Percentiles rank a stretch among this genome's conserved stretches.
Evolutionary conservation across 2,888 invertebrate genomes (phyloP).

Genomic region (Amphipyra berbera): DNA sequence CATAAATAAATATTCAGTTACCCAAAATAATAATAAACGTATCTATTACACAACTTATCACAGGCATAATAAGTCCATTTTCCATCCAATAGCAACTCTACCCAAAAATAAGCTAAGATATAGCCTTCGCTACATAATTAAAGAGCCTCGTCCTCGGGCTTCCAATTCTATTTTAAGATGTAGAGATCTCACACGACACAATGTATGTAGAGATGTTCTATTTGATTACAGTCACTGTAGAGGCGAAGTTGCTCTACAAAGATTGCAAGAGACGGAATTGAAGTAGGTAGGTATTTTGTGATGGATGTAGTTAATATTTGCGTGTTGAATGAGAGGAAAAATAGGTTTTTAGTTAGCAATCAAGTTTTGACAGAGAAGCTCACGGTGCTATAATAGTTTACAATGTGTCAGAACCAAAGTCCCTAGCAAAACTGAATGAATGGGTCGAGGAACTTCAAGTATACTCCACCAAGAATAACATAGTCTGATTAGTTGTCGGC

Average conservation of each 20-base stretch:
- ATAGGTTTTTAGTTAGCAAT: too few species aligned
- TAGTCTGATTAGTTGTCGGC: too few species aligned
- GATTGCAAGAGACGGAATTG: constrained; percentile 14
- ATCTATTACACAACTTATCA: too few species aligned
- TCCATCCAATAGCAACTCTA: neutral
- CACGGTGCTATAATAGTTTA: too few species aligned
- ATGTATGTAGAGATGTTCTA: constrained; percentile 45
- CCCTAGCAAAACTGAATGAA: too few species aligned
- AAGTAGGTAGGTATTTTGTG: neutral
- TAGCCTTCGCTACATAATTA: constrained; percentile 28
- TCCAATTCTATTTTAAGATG: constrained; percentile 33
- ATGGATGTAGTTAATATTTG: neutral
- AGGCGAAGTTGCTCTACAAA: constrained; percentile 21
- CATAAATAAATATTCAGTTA: too few species aligned
- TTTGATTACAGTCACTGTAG: constrained; percentile 44
- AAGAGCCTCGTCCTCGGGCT: constrained; percentile 20
- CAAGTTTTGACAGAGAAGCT: too few species aligned
- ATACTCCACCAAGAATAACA: too few species aligned
- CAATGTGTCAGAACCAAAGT: too few species aligned
- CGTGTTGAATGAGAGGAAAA: too few species aligned
- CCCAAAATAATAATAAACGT: too few species aligned
- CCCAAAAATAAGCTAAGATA: constrained; percentile 9
- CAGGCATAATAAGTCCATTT: neutral
- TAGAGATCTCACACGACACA: constrained; percentile 4
- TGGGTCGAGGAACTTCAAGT: too few species aligned